Percentiles rank a stretch among this genome's conserved stretches.
These are phyloP conservation scores for Himantopus leucocephalus DNA, from an alignment of 2,113 vertebrate genomes.

Conservation along the genomic window DNA sequence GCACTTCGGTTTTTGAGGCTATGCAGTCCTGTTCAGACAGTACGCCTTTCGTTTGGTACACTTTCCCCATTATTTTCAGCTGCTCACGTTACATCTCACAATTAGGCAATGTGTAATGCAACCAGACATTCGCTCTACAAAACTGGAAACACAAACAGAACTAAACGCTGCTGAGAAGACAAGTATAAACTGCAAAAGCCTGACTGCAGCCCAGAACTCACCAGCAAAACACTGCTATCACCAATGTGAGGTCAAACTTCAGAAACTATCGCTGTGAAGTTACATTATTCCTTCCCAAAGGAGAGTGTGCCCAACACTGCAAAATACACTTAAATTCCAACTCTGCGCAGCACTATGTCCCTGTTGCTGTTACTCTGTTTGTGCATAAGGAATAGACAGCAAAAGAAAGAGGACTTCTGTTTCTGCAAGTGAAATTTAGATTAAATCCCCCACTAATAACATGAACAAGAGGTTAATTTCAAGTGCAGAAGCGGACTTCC, in stretches of 20 bases:
- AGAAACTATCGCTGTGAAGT: neutral
- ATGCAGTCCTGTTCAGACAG: fast-evolving
- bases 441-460: neutral
- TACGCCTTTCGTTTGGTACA: fast-evolving
- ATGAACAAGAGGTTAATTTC: neutral
- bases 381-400: fast-evolving
- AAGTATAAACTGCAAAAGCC: neutral
- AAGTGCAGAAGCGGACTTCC: neutral
- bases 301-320: fast-evolving
- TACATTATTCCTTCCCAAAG: neutral
- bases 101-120: neutral
- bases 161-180: neutral
- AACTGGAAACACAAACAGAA: neutral
- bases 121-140: neutral
- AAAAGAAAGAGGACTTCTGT: neutral
- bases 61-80: neutral
- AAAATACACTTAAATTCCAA: neutral
- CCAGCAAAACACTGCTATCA: neutral
- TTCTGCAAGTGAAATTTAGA: neutral
- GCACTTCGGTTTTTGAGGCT: neutral
- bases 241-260: neutral
- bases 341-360: fast-evolving
- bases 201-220: neutral
- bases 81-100: neutral
- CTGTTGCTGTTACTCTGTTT: fast-evolving